These are phyloP conservation scores for Cephalotes varians DNA, from an alignment of 2,888 invertebrate genomes.

Conservation along the genomic window DNA sequence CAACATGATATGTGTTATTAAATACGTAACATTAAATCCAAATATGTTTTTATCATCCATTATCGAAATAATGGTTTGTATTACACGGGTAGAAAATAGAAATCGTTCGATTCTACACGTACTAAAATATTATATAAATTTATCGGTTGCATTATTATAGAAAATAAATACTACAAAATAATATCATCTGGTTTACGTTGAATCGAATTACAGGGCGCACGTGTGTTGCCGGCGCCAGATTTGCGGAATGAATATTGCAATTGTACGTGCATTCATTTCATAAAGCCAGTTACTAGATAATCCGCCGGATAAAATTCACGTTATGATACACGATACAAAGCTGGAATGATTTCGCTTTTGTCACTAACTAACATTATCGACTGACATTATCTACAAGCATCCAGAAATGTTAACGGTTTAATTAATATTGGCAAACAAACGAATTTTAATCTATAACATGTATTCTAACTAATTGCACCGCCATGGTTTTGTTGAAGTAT, in stretches of 20 bases:
- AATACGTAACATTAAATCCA: background rate
- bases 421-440: background rate
- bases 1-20: background rate
- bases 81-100: background rate
- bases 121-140: constrained; percentile 8
- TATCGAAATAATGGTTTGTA: constrained; percentile 6
- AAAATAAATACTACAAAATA: constrained; percentile 21
- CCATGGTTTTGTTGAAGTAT: too few relatives aligned
- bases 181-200: constrained; percentile 12
- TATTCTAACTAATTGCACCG: background rate
- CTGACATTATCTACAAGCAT: constrained; percentile 25
- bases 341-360: constrained; percentile 28
- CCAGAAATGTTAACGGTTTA: background rate
- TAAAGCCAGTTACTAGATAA: constrained; percentile 34
- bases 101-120: background rate
- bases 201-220: constrained; percentile 10
- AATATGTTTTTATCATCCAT: background rate
- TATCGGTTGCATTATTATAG: background rate
- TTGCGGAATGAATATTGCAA: constrained; percentile 17
- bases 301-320: constrained; percentile 16
- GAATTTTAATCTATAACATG: background rate
- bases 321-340: constrained; percentile 25
- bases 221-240: constrained; percentile 4
- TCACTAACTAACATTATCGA: constrained; percentile 20
- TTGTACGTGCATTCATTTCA: constrained; percentile 34